Evolutionary conservation across 1,140 invertebrate species (phyloP), one percentile per base, ranked within the genome.

Genomic region (Hormaphis cornu): DNA sequence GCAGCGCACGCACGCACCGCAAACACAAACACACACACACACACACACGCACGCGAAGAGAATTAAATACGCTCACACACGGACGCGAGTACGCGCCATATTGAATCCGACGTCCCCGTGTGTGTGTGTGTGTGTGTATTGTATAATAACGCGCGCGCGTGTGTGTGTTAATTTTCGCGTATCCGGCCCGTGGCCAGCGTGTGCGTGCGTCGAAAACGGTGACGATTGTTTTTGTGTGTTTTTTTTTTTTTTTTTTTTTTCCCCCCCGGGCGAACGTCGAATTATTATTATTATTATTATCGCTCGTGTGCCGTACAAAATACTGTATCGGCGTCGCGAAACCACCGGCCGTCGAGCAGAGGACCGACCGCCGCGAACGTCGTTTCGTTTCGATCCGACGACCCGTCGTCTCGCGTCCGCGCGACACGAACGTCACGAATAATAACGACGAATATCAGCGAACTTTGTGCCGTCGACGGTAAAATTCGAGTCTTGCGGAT

Each of bases 151-250:
- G 33, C 28, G 24, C 28, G 52, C 33, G 52, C 18, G 52, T 20
- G 54, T 14, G 54, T 22, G 58, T n/a, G 44, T 66, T 66, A 66
- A 66, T 66, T 66, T 66, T 66, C 61, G 61, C 61, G 61, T 66
- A 66, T 66, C 61, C 61, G 61, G 61, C 61, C 44, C 30, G 30
- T 1, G 3, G 18, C n/a, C 5, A 20, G 30, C 35, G 53, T 22
- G 33, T 37, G 54, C 16, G 28, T 33, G 52, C 14, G 52, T 18
- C n/a, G n/a, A n/a, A n/a, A n/a, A n/a, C n/a, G n/a, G n/a, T n/a
- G n/a, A n/a, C n/a, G n/a, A n/a, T n/a, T n/a, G n/a, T n/a, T n/a
- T n/a, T n/a, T n/a, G 14, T 14, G 50, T 18, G 26, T 28, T 2
- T 22, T 46, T 46, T 46, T 2, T 3, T 52, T 28, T 52, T 52